Base-by-base conservation (phyloP, 2,797 vertebrate genomes). In the Okamejei kenojei region DNA sequence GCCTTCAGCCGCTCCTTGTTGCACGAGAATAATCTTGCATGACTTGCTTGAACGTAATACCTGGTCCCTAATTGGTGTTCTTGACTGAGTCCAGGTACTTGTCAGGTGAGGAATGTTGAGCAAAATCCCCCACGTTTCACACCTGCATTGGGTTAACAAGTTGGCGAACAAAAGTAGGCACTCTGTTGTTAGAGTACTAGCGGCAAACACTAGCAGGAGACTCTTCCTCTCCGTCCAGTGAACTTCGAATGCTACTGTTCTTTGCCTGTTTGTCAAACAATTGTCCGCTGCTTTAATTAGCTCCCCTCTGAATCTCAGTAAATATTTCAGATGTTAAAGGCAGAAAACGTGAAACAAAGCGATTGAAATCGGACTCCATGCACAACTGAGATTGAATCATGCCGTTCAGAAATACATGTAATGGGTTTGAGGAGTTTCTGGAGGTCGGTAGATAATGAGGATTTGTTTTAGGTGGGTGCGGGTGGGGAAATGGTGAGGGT, bases 301-400 rank as follows among this genome's bases (percentile, higher is more conserved):
- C 71, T 74, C 90, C 90, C 71, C 38, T 17, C 68, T 45, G 90
- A 92, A 73, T 76, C 63, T 88, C 13, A 32, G 84, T 88, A 68
- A 88, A 88, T 68, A 88, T 88, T 88, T 88, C 84, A 88, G 84
- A 68, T 88, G 84, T 88, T 88, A 88, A 74, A 92, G 38, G 90
- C 68, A 76, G 90, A 92, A 74, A 74, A 54, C 23, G 35, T 73
- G 90, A 74, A 92, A 45, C 38, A 92, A 92, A 92, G 71, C 3
- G 38, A 45, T 29, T 92, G 90, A 74, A 92, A 92, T 74, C 11
- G 10, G 74, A 76, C 29, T 32, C 23, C 54, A 21, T 58, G 32
- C 84, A n/a, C 84, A 88, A 32, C n/a, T 92, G 90, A 45, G 21
- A 73, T 73, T 74, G 90, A 54, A 74, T 92, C 35, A 2, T 91